Conservation (phyloP, 1,140 invertebrate species). For the Geopemphigus sp. region DNA sequence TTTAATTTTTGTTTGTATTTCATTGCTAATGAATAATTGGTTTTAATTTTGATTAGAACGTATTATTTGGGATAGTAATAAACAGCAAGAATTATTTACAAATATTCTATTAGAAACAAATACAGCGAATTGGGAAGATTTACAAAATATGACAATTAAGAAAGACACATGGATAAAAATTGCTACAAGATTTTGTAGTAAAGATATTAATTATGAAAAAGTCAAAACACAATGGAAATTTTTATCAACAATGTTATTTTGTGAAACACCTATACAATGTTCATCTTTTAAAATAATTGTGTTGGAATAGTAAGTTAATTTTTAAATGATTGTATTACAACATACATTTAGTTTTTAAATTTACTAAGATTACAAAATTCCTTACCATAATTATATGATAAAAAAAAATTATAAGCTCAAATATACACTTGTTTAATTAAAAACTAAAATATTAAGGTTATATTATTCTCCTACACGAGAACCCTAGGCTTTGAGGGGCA, state of each 20-base stretch:
- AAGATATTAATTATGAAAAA: neutral
- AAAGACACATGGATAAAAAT: neutral
- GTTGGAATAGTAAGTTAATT: slow-evolving; percentile 19
- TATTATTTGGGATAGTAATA: neutral
- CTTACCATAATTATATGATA: no score
- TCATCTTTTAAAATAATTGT: neutral
- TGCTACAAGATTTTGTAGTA: neutral
- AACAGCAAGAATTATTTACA: slow-evolving; percentile 26
- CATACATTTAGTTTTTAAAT: no score
- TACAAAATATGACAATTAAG: neutral
- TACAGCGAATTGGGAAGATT: slow-evolving; percentile 14
- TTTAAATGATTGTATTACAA: no score
- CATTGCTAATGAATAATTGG: neutral
- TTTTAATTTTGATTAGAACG: slow-evolving; percentile 3
- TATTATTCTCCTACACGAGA: no score
- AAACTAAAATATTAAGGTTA: neutral
- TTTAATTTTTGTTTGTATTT: neutral
- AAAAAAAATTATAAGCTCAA: no score
- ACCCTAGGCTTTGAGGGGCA: no score
- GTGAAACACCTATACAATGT: neutral
- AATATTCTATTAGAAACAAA: slow-evolving; percentile 34
- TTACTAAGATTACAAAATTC: no score
- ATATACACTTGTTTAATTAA: neutral
- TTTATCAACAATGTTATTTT: slow-evolving; percentile 33
- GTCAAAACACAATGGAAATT: neutral